Evolutionary conservation across 1,140 invertebrate genomes (phyloP).

Genomic region (Amyelois transitella): DNA sequence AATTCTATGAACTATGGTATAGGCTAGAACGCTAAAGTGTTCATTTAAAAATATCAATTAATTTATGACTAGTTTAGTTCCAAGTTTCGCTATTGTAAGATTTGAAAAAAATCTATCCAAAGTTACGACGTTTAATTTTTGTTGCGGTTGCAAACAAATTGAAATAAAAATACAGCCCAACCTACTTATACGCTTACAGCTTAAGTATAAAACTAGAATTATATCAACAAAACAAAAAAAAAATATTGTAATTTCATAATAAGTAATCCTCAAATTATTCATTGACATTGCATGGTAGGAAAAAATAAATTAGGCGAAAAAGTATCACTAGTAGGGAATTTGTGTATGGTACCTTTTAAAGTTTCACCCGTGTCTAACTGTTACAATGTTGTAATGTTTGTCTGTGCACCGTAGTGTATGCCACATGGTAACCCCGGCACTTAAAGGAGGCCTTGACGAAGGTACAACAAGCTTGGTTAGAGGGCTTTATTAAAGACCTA

Average conservation of each 20-base stretch:
- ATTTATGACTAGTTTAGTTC: too few relatives aligned
- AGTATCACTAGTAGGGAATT: slow-evolving; percentile 63
- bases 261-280: slow-evolving; percentile 35
- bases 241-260: too few relatives aligned
- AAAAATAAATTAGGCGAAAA: slow-evolving; percentile 24
- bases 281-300: slow-evolving; percentile 60
- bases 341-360: slow-evolving; percentile 73
- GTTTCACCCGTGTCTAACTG: slow-evolving; percentile 67
- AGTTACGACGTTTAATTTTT: too few relatives aligned
- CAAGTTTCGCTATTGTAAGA: too few relatives aligned
- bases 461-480: not conserved
- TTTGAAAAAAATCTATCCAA: too few relatives aligned
- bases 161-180: too few relatives aligned
- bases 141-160: too few relatives aligned
- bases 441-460: not conserved
- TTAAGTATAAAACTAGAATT: too few relatives aligned
- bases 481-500: slow-evolving; percentile 68
- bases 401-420: slow-evolving; percentile 50
- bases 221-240: not conserved
- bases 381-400: slow-evolving; percentile 52
- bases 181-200: too few relatives aligned
- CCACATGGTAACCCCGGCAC: slow-evolving; percentile 42
- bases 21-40: too few relatives aligned
- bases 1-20: too few relatives aligned
- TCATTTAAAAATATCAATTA: too few relatives aligned